Evolutionary conservation across 2,113 vertebrate genomes (phyloP).

Genomic region (Colaptes auratus): DNA sequence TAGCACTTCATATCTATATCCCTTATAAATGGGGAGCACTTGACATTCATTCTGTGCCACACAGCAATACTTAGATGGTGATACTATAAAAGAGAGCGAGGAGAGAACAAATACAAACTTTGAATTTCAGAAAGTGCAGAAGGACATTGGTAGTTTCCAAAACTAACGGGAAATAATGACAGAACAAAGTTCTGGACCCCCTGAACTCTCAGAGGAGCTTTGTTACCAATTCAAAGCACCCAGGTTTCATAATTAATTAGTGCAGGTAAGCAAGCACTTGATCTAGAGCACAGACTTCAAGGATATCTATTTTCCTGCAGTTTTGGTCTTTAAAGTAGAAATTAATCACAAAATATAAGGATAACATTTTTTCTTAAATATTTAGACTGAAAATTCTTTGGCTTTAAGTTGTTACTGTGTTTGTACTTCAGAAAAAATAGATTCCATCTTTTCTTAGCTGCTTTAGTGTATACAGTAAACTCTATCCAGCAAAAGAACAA

Average conservation of each 20-base stretch:
- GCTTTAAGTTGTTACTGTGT: not conserved
- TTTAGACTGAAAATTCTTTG: not conserved
- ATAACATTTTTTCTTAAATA: not conserved
- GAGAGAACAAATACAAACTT: slow-evolving; percentile 16
- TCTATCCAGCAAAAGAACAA: too few species aligned
- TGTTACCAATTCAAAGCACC: not conserved
- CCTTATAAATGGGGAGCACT: slow-evolving; percentile 17
- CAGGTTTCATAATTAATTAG: not conserved
- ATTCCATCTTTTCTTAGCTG: too few species aligned
- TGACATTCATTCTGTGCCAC: slow-evolving; percentile 64
- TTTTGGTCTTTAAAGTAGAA: not conserved
- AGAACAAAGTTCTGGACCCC: not conserved
- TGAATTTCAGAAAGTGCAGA: not conserved
- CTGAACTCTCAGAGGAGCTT: not conserved
- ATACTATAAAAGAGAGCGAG: not conserved
- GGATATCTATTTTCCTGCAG: not conserved
- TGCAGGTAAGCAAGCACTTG: not conserved
- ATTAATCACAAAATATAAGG: not conserved
- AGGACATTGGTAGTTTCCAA: not conserved
- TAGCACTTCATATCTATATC: slow-evolving; percentile 61
- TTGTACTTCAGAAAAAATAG: not conserved
- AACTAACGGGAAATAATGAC: not conserved
- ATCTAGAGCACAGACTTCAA: not conserved
- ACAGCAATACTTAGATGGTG: slow-evolving; percentile 3
- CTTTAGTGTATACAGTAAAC: too few species aligned